phyloP scores from a whole-genome alignment of 1,140 invertebrate genomes.

The Drosophila bocki region DNA sequence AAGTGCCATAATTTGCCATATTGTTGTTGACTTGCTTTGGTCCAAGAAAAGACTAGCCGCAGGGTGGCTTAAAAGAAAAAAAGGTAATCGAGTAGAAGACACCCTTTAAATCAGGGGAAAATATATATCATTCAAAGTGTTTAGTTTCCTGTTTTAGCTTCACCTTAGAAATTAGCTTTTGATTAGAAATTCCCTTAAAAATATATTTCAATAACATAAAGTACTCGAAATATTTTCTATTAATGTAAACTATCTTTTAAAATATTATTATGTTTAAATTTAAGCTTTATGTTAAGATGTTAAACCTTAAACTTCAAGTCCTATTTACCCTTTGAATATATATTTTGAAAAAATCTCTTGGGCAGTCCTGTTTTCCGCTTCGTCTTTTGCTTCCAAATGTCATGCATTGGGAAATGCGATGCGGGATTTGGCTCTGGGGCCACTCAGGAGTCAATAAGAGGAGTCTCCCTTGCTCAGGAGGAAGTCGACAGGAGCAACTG shows the following conservation, averaged over 20 bases:
- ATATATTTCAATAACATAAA: too few relatives aligned
- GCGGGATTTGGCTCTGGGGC: constrained; percentile 36
- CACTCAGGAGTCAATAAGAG: constrained; percentile 71
- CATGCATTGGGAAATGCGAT: constrained; percentile 63
- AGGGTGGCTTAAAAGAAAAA: background rate
- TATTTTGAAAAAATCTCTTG: constrained; percentile 5
- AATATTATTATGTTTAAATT: background rate
- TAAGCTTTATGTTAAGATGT: too few relatives aligned
- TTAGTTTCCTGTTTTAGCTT: too few relatives aligned
- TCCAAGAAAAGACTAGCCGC: constrained; percentile 23
- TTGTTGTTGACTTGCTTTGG: constrained; percentile 62
- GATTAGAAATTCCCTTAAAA: too few relatives aligned
- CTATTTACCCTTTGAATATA: background rate
- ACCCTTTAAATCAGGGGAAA: constrained; percentile 1
- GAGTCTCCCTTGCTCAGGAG: constrained; percentile 48
- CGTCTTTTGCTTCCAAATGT: constrained; percentile 45
- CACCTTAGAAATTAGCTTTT: too few relatives aligned
- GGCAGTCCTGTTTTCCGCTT: constrained; percentile 13
- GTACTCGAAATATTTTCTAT: background rate
- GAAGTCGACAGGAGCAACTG: constrained; percentile 63
- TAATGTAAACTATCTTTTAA: background rate
- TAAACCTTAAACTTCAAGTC: background rate
- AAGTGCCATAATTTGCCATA: constrained; percentile 79
- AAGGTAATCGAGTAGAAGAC: background rate
- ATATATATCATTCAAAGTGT: too few relatives aligned